These are phyloP conservation scores for Pampusana beccarii DNA, from an alignment of 2,113 vertebrate genomes.

Conservation along the genomic window DNA sequence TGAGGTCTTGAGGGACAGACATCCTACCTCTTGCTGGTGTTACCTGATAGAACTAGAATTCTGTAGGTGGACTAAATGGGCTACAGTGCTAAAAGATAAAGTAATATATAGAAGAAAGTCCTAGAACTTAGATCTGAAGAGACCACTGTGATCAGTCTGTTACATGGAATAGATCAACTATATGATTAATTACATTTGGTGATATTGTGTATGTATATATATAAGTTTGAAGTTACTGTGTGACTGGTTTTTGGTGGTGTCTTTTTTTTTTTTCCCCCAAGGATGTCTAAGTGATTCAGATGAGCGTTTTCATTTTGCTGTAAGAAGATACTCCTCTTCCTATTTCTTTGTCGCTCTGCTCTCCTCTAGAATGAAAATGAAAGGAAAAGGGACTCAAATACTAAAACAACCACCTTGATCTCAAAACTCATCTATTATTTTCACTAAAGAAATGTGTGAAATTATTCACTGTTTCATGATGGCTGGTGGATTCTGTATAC, in stretches of 20 bases:
- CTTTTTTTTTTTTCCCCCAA: not conserved
- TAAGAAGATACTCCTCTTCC: not conserved
- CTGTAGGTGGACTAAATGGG: not conserved
- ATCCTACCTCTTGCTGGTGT: not conserved
- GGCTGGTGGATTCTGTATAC: not conserved
- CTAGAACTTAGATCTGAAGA: not conserved
- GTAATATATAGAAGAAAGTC: rapidly evolving
- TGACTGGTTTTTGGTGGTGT: not conserved
- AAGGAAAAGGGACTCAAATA: not conserved
- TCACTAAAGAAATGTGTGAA: not conserved
- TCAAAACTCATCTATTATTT: not conserved
- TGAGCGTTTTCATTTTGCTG: not conserved
- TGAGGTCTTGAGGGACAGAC: not conserved
- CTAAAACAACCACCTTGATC: not conserved
- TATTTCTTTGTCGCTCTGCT: not conserved
- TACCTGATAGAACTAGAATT: not conserved
- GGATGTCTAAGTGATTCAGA: not conserved
- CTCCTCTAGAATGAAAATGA: not conserved
- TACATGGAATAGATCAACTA: not conserved
- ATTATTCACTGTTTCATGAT: not conserved
- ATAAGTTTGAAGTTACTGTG: not conserved
- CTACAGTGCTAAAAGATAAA: not conserved
- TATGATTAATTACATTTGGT: not conserved
- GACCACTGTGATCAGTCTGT: not conserved
- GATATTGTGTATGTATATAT: not conserved